Conservation (phyloP, 1,140 invertebrate species). For the Lasioglossum baleicum region DNA sequence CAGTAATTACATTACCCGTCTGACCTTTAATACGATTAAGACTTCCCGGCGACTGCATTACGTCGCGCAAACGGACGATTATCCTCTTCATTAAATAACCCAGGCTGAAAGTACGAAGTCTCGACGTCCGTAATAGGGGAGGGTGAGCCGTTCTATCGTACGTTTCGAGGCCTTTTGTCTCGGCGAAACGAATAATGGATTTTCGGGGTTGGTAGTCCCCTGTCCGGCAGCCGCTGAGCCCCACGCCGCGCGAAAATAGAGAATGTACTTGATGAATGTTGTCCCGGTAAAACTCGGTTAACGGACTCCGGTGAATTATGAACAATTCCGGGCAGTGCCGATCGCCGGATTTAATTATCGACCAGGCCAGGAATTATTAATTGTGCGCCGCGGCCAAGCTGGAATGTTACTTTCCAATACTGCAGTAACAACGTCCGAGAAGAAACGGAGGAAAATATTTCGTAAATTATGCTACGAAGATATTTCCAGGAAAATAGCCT, state of each 20-base stretch:
- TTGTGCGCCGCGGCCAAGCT: neutral
- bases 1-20: neutral
- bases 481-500: too few species aligned
- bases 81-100: slow-evolving; percentile 1
- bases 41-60: neutral
- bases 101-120: neutral
- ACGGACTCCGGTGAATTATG: slow-evolving; percentile 15
- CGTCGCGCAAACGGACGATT: neutral
- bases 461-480: neutral
- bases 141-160: slow-evolving; percentile 1
- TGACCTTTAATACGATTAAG: slow-evolving; percentile 5
- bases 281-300: slow-evolving; percentile 12
- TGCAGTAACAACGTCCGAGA: neutral
- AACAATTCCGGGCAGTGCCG: slow-evolving; percentile 4
- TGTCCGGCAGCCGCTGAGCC: neutral
- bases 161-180: slow-evolving; percentile 13
- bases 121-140: neutral
- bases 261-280: slow-evolving; percentile 29
- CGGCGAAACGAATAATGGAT: slow-evolving; percentile 28
- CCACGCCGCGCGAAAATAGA: slow-evolving; percentile 1
- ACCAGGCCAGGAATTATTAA: slow-evolving; percentile 13
- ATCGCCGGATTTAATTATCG: slow-evolving; percentile 40
- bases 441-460: neutral
- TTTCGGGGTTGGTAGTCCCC: neutral
- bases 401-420: slow-evolving; percentile 2